Evolutionary conservation across 1,140 invertebrate genomes (phyloP), one percentile per base, ranked within the genome.

Genomic region (Tetragnatha versicolor): DNA sequence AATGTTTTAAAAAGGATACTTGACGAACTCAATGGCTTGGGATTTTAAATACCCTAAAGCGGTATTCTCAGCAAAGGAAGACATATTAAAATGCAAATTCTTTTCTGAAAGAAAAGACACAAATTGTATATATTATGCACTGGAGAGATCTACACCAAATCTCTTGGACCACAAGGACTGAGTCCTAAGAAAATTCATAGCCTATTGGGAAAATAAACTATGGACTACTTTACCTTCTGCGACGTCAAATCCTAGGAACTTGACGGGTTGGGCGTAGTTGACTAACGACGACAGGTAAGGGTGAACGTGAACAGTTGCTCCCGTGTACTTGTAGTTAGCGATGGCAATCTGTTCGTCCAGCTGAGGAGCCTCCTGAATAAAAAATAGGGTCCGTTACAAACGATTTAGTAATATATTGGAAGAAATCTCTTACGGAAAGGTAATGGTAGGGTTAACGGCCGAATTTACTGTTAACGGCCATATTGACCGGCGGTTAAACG

Each of bases 231-330:
- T 27, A 98, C 97, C 91, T 87, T 99, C 96, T 12, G 98, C 96
- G 81, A 95, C 90, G 85, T 99, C 97, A 87, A 99, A 99, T 45
- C 96, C 94, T 85, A 94, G 93, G 88, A 99, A 99, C 88, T 99
- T 99, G 84, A 99, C 93, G 2, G 98, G 98, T 87, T 99, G 97
- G 70, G 97, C 96, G 89, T 99, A 99, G 89, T 99, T 99, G 83
- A 99, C 93, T 92, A 99, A 93, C 45, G 96, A 97, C 31, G 97
- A 99, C 2, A 99, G 90, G 90, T 95, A 97, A 20, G 98, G 98
- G 88, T 99, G 98, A 55, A 99, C 97, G 86, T 98, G 98, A 58
- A 96, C 98, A 14, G 98, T 99, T 70, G 97, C 98, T 49, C 96
- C 95, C 0, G 94, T 98, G 87, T 99, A 98, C 81, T 91, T 90